Base-by-base conservation (phyloP, 2,113 vertebrate genomes). In the Thomomys bottae region DNA sequence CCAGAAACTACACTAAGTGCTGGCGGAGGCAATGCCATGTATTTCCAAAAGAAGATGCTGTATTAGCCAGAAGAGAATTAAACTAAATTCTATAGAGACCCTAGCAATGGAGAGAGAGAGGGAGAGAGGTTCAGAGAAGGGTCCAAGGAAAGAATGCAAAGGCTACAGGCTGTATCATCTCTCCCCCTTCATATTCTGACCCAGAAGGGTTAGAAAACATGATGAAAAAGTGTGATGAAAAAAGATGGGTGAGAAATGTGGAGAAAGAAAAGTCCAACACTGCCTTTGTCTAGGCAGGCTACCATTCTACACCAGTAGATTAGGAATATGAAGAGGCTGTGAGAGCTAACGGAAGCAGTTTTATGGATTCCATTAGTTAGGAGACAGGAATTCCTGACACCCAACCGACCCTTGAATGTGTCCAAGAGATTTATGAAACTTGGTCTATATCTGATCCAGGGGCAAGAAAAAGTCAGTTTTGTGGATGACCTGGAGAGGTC, bases 21-120 rank as follows among this genome's bases (percentile, higher is more conserved):
- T 0, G 5, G 38, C 21, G 17, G 24, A 30, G 36, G 12, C 1
- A 0, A 6, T 42, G 15, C 49, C 9, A 11, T n/a, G 32, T 70
- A 17, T 42, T 80, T 81, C 57, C 45, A 34, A 11, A 88, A 77
- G 68, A 40, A 59, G 66, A 26, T 68, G 5, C 0, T 28, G 14
- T n/a, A 6, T 75, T 5, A 64, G n/a, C 30, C 8, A 21, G 63
- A 82, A 77, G 63, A 61, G 14, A 38, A 15, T 30, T 77, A 70
- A 32, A 4, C n/a, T 9, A 4, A 42, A 18, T 10, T 59, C 18
- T 38, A 15, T 18, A 66, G 17, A 73, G 59, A 26, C 34, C 36
- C 61, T 0, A 14, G 71, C 23, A 6, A 1, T 5, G 17, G 71
- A 32, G 24, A 0, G 10, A 89, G 17, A 34, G 18, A n/a, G 67